Percentiles rank a stretch among this genome's conserved stretches.
These are phyloP conservation scores for Dryomyza anilis DNA, from an alignment of 2,888 invertebrate species.

Conservation along the genomic window DNA sequence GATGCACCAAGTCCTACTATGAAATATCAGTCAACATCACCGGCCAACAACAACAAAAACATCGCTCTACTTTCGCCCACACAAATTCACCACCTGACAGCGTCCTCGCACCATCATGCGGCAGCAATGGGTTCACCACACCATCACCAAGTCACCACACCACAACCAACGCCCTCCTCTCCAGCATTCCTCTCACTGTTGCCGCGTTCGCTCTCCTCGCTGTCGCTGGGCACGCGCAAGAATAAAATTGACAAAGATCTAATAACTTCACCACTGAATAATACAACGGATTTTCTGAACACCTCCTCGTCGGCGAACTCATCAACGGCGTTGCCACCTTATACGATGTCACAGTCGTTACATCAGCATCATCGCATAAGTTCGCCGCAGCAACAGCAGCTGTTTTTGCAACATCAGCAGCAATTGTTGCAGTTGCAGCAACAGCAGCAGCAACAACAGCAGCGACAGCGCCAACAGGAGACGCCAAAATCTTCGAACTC, in stretches of 20 bases:
- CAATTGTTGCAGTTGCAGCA: conserved; percentile 42
- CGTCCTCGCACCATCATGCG: conserved; percentile 45
- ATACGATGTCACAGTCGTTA: conserved; percentile 47
- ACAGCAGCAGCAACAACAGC: conserved; percentile 41
- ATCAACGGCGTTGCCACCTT: conserved; percentile 31
- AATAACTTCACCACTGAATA: conserved; percentile 53
- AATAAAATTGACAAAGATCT: conserved; percentile 60
- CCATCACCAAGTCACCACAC: conserved; percentile 50
- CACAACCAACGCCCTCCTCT: conserved; percentile 48
- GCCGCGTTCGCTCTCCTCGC: conserved; percentile 61
- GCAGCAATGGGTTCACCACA: conserved; percentile 41
- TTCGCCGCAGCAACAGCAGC: conserved; percentile 58
- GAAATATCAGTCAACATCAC: conserved; percentile 45
- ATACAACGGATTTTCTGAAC: conserved; percentile 52
- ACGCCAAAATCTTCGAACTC: conserved; percentile 46
- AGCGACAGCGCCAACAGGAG: conserved; percentile 45
- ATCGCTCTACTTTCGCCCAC: conserved; percentile 51
- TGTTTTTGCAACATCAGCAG: conserved; percentile 56
- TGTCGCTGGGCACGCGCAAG: conserved; percentile 60
- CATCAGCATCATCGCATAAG: conserved; percentile 60
- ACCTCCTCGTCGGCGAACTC: conserved; percentile 38
- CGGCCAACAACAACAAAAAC: conserved; percentile 47
- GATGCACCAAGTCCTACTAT: conserved; percentile 52
- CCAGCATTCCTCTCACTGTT: conserved; percentile 61
- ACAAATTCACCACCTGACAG: conserved; percentile 51